Conservation (phyloP, 2,888 invertebrate species). For the Orthonevra nobilis region DNA sequence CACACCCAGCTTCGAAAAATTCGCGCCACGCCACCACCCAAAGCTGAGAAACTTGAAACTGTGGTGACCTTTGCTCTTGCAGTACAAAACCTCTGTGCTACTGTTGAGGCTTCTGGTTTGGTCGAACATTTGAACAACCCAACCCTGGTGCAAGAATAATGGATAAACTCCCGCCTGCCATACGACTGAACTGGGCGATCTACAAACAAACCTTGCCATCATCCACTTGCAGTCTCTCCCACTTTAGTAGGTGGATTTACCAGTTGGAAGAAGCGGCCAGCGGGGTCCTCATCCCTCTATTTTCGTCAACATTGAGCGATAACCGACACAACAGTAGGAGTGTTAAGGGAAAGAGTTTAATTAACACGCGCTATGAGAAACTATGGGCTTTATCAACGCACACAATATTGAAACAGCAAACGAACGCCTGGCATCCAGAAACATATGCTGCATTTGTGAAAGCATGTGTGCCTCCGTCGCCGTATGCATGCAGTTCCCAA, state of each 20-base stretch:
- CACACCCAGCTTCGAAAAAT: background rate
- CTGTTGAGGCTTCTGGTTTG: conserved; percentile 9
- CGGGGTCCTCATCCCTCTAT: background rate
- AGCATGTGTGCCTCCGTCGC: background rate
- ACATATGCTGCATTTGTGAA: background rate
- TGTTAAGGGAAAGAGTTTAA: background rate
- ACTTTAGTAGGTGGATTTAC: conserved; percentile 25
- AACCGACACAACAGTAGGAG: background rate
- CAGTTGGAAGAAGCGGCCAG: background rate
- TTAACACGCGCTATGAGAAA: background rate
- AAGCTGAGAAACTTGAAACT: conserved; percentile 16
- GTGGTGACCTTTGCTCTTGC: conserved; percentile 22
- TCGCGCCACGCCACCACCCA: background rate
- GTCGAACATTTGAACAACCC: conserved; percentile 17
- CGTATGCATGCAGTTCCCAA: background rate
- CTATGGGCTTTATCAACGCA: background rate
- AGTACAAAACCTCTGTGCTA: conserved; percentile 27
- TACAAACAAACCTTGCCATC: conserved; percentile 18
- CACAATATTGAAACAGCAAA: background rate
- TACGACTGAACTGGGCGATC: conserved; percentile 27
- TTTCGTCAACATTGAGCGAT: background rate
- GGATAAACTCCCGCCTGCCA: conserved; percentile 23
- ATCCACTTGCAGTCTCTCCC: conserved; percentile 6
- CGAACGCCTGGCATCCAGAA: too few species aligned
- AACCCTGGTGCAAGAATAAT: conserved; percentile 24